Conservation (phyloP, 2,797 vertebrate genomes). For the Megalops cyprinoides region DNA sequence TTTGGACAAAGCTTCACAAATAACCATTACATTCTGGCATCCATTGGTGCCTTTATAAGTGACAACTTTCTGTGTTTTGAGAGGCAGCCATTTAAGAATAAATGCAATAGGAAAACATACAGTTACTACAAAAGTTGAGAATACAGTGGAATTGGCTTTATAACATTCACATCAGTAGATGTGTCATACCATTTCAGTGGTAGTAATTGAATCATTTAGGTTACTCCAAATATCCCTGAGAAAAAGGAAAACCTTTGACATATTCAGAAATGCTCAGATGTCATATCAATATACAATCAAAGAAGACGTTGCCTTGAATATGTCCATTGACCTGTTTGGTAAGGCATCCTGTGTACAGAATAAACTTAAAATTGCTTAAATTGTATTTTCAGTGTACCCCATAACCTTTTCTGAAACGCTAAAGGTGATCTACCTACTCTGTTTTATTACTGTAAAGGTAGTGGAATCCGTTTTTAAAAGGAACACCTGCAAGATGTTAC, state of each 20-base stretch:
- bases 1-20: neutral
- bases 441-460: conserved; percentile 22
- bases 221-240: conserved; percentile 5
- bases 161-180: too few relatives aligned
- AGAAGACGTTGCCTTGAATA: conserved; percentile 8
- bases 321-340: conserved; percentile 23
- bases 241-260: neutral
- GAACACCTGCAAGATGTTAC: conserved; percentile 18
- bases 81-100: conserved; percentile 9
- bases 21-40: neutral
- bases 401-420: conserved; percentile 34
- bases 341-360: conserved; percentile 22
- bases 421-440: conserved; percentile 36
- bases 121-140: too few relatives aligned
- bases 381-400: conserved; percentile 20
- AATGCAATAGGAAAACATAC: neutral
- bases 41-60: neutral
- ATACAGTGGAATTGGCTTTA: too few relatives aligned
- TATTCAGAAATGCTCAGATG: neutral
- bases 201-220: too few relatives aligned
- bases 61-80: neutral
- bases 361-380: conserved; percentile 17
- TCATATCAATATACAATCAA: neutral
- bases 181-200: too few relatives aligned
- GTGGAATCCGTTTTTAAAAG: conserved; percentile 8